Percentiles rank a stretch among this genome's conserved stretches.
These are phyloP conservation scores for Mola mola DNA, from an alignment of 2,113 vertebrate species.

Conservation along the genomic window DNA sequence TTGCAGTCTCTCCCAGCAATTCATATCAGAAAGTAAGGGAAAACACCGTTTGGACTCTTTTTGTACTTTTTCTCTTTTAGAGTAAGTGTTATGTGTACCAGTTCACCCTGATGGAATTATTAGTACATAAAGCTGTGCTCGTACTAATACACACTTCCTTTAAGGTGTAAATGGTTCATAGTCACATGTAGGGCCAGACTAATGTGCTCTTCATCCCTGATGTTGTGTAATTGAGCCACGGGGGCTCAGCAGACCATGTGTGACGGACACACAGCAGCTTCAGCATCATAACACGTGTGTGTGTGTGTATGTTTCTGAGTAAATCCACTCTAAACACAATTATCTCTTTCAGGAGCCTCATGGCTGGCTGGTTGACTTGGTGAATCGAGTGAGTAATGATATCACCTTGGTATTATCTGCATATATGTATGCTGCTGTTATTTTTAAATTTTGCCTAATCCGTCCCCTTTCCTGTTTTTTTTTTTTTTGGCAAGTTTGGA, in stretches of 20 bases:
- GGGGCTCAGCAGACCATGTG: slow-evolving; percentile 28
- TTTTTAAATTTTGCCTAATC: neutral
- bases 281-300: neutral
- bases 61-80: neutral
- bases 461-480: neutral
- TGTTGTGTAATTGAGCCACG: slow-evolving; percentile 40
- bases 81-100: neutral
- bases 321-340: slow-evolving; percentile 17
- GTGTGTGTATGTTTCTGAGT: slow-evolving; percentile 5
- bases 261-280: slow-evolving; percentile 66
- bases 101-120: neutral
- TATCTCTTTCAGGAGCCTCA: slow-evolving; percentile 91
- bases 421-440: neutral
- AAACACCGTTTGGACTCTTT: neutral
- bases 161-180: slow-evolving; percentile 33
- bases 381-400: slow-evolving; percentile 89
- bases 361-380: slow-evolving; percentile 98
- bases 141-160: slow-evolving; percentile 5
- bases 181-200: neutral
- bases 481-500: slow-evolving; percentile 86
- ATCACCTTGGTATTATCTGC: neutral
- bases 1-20: slow-evolving; percentile 91
- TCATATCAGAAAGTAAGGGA: slow-evolving; percentile 89
- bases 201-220: neutral
- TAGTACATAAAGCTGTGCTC: neutral